A percentile compares a stretch with the other conserved stretches of the same genome.
Evolutionary conservation across 2,113 vertebrate genomes (phyloP).

Genomic region (Argyrosomus japonicus): DNA sequence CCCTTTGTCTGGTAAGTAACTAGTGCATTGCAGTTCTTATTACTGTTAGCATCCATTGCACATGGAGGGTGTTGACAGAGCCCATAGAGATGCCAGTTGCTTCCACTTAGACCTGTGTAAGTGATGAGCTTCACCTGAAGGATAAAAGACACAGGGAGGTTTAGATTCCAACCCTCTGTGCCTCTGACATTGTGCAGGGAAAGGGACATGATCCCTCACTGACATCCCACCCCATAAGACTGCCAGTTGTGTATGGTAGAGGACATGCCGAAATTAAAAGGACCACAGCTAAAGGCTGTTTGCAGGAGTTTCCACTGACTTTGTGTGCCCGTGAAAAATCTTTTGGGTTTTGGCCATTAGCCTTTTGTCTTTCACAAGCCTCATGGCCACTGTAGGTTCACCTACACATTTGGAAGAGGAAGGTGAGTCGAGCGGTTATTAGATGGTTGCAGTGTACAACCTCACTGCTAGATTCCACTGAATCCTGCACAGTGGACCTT

Average conservation of each 20-base stretch:
- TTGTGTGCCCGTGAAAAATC: neutral
- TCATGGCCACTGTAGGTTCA: no score
- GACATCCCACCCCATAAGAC: neutral
- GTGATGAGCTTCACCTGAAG: neutral
- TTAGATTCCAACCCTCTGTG: neutral
- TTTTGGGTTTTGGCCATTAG: neutral
- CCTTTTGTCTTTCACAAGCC: neutral
- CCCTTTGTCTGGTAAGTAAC: neutral
- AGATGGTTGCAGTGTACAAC: no score
- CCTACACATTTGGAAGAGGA: no score
- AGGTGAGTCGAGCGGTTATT: no score
- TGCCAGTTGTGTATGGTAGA: neutral
- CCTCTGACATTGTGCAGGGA: neutral
- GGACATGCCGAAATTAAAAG: neutral
- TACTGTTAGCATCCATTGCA: neutral
- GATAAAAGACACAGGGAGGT: neutral
- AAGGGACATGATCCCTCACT: neutral
- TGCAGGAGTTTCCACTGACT: neutral
- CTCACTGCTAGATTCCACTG: no score
- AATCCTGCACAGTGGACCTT: no score
- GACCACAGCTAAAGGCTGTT: no score
- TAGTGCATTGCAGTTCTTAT: neutral
- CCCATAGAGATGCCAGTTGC: neutral
- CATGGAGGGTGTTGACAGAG: constrained; percentile 12
- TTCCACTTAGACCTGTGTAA: constrained; percentile 20